Percentiles rank a stretch among this genome's conserved stretches.
These are phyloP conservation scores for Chunga burmeisteri DNA, from an alignment of 2,113 vertebrate species.

Conservation along the genomic window DNA sequence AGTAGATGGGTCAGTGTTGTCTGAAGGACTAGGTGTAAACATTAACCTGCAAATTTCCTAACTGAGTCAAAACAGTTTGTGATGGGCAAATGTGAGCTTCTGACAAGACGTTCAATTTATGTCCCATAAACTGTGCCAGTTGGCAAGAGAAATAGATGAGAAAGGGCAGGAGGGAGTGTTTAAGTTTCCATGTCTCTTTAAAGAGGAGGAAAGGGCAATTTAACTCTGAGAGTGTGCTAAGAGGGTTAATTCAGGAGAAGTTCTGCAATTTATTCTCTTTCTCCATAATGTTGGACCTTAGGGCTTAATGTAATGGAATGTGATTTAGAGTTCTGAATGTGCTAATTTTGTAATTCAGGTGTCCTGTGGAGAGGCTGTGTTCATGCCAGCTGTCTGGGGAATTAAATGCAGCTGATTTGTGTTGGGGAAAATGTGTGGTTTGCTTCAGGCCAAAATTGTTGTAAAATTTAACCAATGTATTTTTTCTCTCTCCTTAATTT, in stretches of 20 bases:
- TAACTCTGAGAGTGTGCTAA: slow-evolving; percentile 55
- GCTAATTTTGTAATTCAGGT: slow-evolving; percentile 73
- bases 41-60: not conserved
- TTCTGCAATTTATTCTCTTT: slow-evolving; percentile 60
- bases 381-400: slow-evolving; percentile 67
- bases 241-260: slow-evolving; percentile 67
- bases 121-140: not conserved
- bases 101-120: not conserved
- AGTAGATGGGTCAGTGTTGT: not conserved
- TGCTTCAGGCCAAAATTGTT: slow-evolving; percentile 65
- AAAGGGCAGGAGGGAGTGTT: not conserved
- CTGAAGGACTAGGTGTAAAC: not conserved
- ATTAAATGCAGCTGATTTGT: slow-evolving; percentile 71
- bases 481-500: slow-evolving; percentile 62
- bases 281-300: slow-evolving; percentile 54
- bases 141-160: not conserved
- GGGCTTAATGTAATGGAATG: slow-evolving; percentile 70
- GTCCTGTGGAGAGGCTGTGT: slow-evolving; percentile 66
- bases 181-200: slow-evolving; percentile 40
- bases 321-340: slow-evolving; percentile 72
- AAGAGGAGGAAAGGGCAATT: slow-evolving; percentile 50
- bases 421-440: slow-evolving; percentile 65
- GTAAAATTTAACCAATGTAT: slow-evolving; percentile 66
- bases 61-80: not conserved
- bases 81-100: not conserved